phyloP scores from a whole-genome alignment of 1,140 invertebrate genomes.

The Aphis craccivora region DNA sequence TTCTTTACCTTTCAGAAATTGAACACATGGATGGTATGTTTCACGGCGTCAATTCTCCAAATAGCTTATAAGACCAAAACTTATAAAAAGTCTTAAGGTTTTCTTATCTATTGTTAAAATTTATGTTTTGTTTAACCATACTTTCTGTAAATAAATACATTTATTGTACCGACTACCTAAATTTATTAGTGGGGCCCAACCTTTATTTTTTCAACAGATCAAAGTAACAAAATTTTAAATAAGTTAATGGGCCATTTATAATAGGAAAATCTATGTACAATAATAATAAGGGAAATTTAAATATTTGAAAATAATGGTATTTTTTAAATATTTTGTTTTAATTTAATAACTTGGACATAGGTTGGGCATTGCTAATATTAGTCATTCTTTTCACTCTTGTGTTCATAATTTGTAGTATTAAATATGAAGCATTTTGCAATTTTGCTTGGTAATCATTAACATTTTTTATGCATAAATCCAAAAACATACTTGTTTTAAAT shows the following conservation, averaged over 20 bases:
- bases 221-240: no score
- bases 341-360: not conserved
- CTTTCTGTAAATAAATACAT: not conserved
- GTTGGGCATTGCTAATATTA: not conserved
- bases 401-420: not conserved
- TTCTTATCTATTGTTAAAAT: not conserved
- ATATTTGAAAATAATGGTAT: not conserved
- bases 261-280: no score
- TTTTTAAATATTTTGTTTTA: not conserved
- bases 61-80: constrained; percentile 38
- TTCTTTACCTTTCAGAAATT: constrained; percentile 52
- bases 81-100: not conserved
- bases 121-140: not conserved
- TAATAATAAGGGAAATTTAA: not conserved
- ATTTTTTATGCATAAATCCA: not conserved
- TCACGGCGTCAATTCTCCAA: constrained; percentile 20
- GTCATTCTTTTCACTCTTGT: not conserved
- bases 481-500: not conserved
- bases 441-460: not conserved
- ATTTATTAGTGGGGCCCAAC: not conserved
- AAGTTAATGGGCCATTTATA: not conserved
- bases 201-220: not conserved
- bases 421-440: not conserved
- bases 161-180: not conserved
- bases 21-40: constrained; percentile 45